Base-by-base conservation (phyloP, 1,140 invertebrate genomes). In the Bacillus rossius region DNA sequence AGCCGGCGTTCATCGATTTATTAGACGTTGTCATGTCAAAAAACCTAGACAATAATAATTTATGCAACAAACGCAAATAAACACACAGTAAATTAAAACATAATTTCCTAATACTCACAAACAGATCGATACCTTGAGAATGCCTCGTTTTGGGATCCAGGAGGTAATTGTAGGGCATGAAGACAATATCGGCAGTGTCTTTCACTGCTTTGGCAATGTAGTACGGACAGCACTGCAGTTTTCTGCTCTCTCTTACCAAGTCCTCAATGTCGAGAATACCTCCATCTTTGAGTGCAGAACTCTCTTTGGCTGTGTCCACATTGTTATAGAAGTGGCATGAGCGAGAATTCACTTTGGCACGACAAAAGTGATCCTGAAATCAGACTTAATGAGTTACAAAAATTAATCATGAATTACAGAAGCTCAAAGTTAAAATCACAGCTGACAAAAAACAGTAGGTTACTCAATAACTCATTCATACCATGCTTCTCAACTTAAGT, bases 91-190 rank as follows among this genome's bases (percentile, higher is more conserved):
- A n/a, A n/a, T n/a, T n/a, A n/a, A n/a, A n/a, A n/a, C n/a, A n/a
- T n/a, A n/a, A n/a, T n/a, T n/a, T n/a, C n/a, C n/a, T n/a, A 23
- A 17, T 19, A 55, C 47, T 42, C 60, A 73, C 72, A 63, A 77
- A 70, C 4, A 84, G 62, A 60, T 83, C 78, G 48, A 83, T 74
- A 49, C 78, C 79, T 66, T 84, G 74, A 0, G 86, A 81, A 75
- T 86, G 88, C 61, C 94, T 82, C 5, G 87, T 84, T 76, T 90
- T 90, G 14, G 91, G 87, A 80, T 99, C 96, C 23, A 99, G 74
- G 29, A 99, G 77, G 74, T 99, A 99, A 80, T 99, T 99, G 70
- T 99, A 99, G 0, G 97, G 97, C 84, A 98, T 93, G 68, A 99
- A 98, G 47, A 96, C 85, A 51, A 99, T 91, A 73, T 99, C 96